Percentiles rank a stretch among this genome's conserved stretches.
These are phyloP conservation scores for Carassius gibelio DNA, from an alignment of 2,113 vertebrate species.

Conservation along the genomic window DNA sequence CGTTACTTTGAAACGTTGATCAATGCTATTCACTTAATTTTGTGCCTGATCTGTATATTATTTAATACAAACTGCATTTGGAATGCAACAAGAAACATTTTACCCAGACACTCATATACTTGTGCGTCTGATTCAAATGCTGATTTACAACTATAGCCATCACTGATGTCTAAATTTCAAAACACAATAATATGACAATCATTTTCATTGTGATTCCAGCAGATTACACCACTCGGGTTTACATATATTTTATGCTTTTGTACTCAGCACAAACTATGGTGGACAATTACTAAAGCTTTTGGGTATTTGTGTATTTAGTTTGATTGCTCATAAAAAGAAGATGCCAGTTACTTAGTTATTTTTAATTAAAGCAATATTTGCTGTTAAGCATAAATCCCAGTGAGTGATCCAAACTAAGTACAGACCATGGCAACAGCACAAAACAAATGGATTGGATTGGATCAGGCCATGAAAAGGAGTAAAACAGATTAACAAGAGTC, in stretches of 20 bases:
- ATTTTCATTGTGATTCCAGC: background rate
- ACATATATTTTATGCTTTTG: background rate
- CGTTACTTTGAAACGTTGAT: too few species aligned
- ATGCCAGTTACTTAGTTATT: background rate
- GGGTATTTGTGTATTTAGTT: conserved; percentile 2
- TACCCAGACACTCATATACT: background rate
- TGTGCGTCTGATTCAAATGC: too few species aligned
- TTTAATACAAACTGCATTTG: background rate
- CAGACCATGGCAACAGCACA: background rate
- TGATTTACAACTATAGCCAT: too few species aligned
- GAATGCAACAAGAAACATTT: background rate
- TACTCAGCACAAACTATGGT: background rate
- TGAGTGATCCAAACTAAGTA: background rate
- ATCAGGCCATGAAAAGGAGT: conserved; percentile 6
- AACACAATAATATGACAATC: background rate
- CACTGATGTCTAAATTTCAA: too few species aligned
- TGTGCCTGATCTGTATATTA: background rate
- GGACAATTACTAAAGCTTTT: background rate
- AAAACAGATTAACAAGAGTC: background rate
- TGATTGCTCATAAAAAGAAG: conserved; percentile 23
- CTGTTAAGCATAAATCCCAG: background rate
- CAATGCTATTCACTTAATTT: too few species aligned
- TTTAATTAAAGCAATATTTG: conserved; percentile 41
- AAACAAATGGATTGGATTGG: background rate
- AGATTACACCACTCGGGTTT: background rate